Percentiles rank a stretch among this genome's conserved stretches.
Evolutionary conservation across 2,888 invertebrate genomes (phyloP).

Genomic region (Andrena fulva): DNA sequence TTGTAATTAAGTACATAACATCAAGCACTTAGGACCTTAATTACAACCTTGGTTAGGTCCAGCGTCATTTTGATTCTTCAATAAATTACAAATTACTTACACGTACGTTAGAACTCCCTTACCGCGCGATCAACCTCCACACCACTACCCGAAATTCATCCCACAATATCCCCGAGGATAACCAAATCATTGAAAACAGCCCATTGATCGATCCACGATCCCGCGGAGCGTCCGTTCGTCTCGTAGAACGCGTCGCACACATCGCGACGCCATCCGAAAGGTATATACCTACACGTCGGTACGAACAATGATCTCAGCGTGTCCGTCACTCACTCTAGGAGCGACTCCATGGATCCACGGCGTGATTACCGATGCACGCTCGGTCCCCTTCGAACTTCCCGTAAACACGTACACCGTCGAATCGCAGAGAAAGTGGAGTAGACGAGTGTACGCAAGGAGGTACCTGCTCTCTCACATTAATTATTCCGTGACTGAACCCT

Average conservation of each 20-base stretch:
- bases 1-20: too few relatives aligned
- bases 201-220: neutral
- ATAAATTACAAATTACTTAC: too few relatives aligned
- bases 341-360: constrained; percentile 54
- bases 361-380: constrained; percentile 61
- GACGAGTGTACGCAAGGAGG: constrained; percentile 71
- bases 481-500: constrained; percentile 73
- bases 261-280: constrained; percentile 6
- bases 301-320: constrained; percentile 35
- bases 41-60: too few relatives aligned
- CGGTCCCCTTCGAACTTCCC: constrained; percentile 65
- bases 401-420: constrained; percentile 68
- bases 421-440: constrained; percentile 74
- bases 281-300: neutral
- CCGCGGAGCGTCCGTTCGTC: constrained; percentile 9
- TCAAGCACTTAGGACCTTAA: too few relatives aligned
- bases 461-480: constrained; percentile 76
- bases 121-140: too few relatives aligned
- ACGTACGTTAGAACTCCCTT: too few relatives aligned
- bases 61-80: too few relatives aligned
- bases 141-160: neutral
- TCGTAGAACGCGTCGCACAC: constrained; percentile 21
- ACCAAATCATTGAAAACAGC: neutral
- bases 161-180: neutral
- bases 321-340: constrained; percentile 44